Evolutionary conservation across 1,140 invertebrate genomes (phyloP), one percentile per base, ranked within the genome.

Genomic region (Arctopsyche grandis): DNA sequence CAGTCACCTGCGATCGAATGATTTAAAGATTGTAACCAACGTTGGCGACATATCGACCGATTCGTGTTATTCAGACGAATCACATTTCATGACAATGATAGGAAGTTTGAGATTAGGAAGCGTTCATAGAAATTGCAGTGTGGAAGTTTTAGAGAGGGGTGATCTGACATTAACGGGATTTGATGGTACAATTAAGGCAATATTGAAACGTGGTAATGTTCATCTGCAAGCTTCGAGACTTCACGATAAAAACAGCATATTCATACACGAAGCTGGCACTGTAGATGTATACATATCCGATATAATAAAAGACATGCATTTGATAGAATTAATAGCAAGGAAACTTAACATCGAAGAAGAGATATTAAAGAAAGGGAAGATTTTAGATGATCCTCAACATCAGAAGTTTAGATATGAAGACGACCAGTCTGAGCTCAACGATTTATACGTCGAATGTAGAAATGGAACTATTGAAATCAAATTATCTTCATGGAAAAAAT

Each of bases 251-350:
- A 88, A 86, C 78, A 89, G 87, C 82, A 88, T 89, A 79, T 89
- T 89, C 75, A 87, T 88, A 63, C 88, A 89, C 83, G 88, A 89
- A 83, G 86, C 88, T 26, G 88, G 88, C 0, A 86, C 87, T 83
- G 87, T 88, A 0, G 86, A 88, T 63, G 76, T 89, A 1, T 71
- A 86, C 1, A 85, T 89, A 22, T 85, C 85, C 38, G 85, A 88
- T 24, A 86, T 87, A 69, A 43, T 87, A 5, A 86, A 87, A 26
- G 87, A 88, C 79, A 84, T 88, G 77, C 85, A 86, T 52, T 85
- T 86, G 71, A 87, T 87, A 22, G 88, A 88, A 83, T 83, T 89
- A 48, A 88, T 88, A 83, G 88, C 87, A 9, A 86, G 86, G 16
- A 88, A 87, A 83, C 86, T 89, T 66, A 84, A 83, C 69, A 85